Evolutionary conservation across 2,113 vertebrate genomes (phyloP).

Genomic region (Saguinus imperator): DNA sequence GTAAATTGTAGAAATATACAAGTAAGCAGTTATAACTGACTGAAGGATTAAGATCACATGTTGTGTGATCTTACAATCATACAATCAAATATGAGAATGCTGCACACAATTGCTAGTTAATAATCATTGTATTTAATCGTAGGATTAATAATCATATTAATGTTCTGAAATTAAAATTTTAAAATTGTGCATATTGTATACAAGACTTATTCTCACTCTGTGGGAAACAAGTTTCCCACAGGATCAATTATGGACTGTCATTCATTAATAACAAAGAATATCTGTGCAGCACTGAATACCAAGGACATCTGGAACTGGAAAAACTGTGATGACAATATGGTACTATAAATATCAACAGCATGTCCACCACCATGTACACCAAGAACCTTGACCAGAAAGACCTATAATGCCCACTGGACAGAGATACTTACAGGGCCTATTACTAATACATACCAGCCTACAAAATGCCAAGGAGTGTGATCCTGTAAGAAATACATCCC

Average conservation of each 20-base stretch:
- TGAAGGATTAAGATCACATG: not conserved
- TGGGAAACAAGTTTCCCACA: not conserved
- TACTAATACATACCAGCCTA: not conserved
- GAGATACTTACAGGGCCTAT: not conserved
- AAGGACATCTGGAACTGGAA: not conserved
- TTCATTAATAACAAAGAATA: not conserved
- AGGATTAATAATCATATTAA: not conserved
- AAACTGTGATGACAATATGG: not conserved
- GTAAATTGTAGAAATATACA: not conserved
- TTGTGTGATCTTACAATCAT: not conserved
- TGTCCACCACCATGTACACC: not conserved
- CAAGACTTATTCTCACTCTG: not conserved
- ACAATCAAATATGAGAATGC: not conserved
- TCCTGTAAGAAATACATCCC: not conserved
- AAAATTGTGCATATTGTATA: not conserved
- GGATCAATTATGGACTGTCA: not conserved
- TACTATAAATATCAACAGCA: not conserved
- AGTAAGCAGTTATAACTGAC: not conserved
- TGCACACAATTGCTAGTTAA: not conserved
- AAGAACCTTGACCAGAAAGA: not conserved
- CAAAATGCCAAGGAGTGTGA: not conserved
- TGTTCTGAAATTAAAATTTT: not conserved
- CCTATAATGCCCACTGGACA: not conserved
- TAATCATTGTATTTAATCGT: not conserved
- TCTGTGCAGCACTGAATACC: not conserved